Evolutionary conservation across 2,797 vertebrate species (phyloP).

Genomic region (Champsocephalus gunnari): DNA sequence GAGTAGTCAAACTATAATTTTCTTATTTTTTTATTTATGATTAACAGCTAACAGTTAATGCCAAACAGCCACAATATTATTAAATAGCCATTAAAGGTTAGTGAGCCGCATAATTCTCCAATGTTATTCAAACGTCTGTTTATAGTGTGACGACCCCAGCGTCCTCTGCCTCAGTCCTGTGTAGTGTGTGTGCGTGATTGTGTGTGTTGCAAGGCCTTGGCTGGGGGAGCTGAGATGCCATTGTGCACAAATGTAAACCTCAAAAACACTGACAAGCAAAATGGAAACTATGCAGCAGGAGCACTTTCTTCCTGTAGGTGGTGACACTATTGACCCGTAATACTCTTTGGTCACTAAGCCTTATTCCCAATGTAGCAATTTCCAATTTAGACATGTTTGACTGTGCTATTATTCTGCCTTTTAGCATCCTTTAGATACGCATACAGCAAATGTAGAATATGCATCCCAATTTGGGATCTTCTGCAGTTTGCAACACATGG

Average conservation of each 20-base stretch:
- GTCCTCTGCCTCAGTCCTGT: not conserved
- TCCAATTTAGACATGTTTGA: too few species aligned
- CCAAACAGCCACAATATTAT: not conserved
- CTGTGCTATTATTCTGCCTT: too few species aligned
- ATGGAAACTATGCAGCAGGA: not conserved
- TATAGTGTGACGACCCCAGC: not conserved
- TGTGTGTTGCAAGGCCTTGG: not conserved
- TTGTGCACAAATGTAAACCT: slow-evolving; percentile 2
- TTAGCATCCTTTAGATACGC: too few species aligned
- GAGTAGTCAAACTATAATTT: not conserved
- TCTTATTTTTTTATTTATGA: not conserved
- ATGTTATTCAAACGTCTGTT: not conserved
- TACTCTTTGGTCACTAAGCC: too few species aligned
- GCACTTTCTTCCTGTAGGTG: not conserved
- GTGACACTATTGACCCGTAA: not conserved
- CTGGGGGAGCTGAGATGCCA: slow-evolving; percentile 2
- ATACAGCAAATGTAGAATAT: too few species aligned
- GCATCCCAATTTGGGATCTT: too few species aligned
- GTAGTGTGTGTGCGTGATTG: slow-evolving; percentile 12
- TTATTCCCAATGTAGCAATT: too few species aligned
- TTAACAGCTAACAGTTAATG: not conserved
- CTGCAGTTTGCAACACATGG: too few species aligned
- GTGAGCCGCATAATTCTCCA: not conserved
- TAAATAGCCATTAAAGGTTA: not conserved
- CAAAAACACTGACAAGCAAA: not conserved